These are phyloP conservation scores for Neostethus bicornis DNA, from an alignment of 2,797 vertebrate genomes.

Conservation along the genomic window DNA sequence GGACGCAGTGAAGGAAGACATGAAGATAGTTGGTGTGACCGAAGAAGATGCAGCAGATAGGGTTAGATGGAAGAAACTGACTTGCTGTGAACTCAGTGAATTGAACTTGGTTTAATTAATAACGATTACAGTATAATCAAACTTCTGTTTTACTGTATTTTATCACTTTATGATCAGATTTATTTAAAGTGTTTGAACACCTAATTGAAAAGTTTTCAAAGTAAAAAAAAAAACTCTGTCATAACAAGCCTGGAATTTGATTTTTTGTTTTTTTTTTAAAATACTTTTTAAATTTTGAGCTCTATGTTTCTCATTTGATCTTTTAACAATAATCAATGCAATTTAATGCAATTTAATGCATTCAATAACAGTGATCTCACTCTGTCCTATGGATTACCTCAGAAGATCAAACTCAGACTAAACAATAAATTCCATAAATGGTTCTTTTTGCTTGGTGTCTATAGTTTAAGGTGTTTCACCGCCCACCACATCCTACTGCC, in stretches of 20 bases:
- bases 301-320: no score
- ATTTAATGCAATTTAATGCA: not conserved
- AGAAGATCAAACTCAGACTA: not conserved
- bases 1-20: no score
- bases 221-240: not conserved
- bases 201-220: not conserved
- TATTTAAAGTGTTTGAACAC: constrained; percentile 2
- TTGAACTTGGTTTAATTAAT: no score
- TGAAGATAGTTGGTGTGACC: no score
- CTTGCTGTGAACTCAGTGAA: no score
- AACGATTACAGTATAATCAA: no score
- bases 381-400: not conserved
- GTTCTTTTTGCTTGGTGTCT: constrained; percentile 2
- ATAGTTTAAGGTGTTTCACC: constrained; percentile 43
- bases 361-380: not conserved
- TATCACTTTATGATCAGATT: constrained; percentile 20
- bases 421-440: not conserved
- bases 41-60: no score
- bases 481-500: constrained; percentile 57
- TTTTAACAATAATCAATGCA: not conserved
- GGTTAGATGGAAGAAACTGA: no score
- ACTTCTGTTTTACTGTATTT: no score
- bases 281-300: no score
- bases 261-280: no score
- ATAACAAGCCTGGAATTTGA: constrained; percentile 10